Conservation (phyloP, 2,113 vertebrate genomes). For the Saccopteryx bilineata region DNA sequence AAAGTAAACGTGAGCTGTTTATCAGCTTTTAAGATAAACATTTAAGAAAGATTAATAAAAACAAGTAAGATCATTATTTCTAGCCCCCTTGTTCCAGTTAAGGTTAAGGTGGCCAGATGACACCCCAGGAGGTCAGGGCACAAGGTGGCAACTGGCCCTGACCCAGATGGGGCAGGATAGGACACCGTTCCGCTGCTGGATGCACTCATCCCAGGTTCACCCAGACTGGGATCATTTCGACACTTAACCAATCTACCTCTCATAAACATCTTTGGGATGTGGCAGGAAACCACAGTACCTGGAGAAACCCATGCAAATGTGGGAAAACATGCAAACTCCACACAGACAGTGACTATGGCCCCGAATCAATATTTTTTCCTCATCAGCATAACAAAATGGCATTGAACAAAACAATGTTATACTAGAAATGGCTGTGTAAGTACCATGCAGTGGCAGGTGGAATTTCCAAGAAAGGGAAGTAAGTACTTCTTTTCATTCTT, state of each 20-base stretch:
- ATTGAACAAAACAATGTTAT: background rate
- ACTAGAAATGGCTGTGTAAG: background rate
- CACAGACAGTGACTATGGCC: background rate
- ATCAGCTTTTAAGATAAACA: no score
- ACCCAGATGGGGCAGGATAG: background rate
- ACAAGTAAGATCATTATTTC: background rate
- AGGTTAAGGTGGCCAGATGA: background rate
- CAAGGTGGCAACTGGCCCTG: background rate
- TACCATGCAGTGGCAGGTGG: background rate
- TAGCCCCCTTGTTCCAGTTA: background rate
- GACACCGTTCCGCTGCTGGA: no score
- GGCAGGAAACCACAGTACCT: background rate
- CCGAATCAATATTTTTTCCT: background rate
- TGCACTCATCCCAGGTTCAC: background rate
- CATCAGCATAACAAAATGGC: background rate
- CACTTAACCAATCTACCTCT: background rate
- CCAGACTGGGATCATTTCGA: background rate
- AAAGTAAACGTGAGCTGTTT: background rate
- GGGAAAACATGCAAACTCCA: no score
- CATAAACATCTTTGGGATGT: background rate
- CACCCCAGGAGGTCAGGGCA: background rate
- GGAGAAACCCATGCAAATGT: background rate
- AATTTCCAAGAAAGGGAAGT: constrained; percentile 15
- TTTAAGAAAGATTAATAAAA: background rate
- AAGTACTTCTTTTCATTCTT: background rate